Base-by-base conservation (phyloP, 2,888 invertebrate species). In the Tubulanus polymorphus region DNA sequence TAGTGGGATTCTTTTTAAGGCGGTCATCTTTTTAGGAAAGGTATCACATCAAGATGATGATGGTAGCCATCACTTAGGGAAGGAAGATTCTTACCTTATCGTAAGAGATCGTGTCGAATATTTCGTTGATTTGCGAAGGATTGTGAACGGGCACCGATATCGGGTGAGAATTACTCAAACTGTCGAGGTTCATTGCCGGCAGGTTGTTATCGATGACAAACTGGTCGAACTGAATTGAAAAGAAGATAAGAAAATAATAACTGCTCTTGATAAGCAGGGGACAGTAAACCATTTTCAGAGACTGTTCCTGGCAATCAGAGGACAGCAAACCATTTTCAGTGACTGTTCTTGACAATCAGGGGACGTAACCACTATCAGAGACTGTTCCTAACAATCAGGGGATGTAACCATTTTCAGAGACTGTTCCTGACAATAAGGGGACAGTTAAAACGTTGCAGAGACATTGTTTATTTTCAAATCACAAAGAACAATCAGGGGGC, bases 101-200 rank as follows among this genome's bases (percentile, higher is more conserved):
- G 72, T 96, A 96, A 0, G 93, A 91, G 60, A 96, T 94, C 0
- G 84, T 79, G 76, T 95, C 94, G 74, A 95, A 95, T 54, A 93
- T 87, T 63, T 91, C 88, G 0, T 90, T 91, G 54, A 96, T 94
- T 81, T 95, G 87, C 74, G 89, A 88, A 0, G 94, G 93, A 61
- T 90, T 89, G 28, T 84, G 83, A 18, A 94, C 93, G 70, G 88
- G 85, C 75, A 90, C 88, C 6, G 93, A 88, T 60, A 96, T 93
- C 0, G 95, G 91, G 81, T 94, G 94, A 1, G 94, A 91, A 51
- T 88, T 89, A 3, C 88, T 76, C 49, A 88, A 88, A 0, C 90
- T 85, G 73, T 96, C 95, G 1, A 86, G 81, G 15, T 80, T 80
- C 60, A 93, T 75, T 0, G 90, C 92, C 0, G 84, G 75, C 46